Conservation (phyloP, 2,113 vertebrate genomes). For the Gadus macrocephalus region DNA sequence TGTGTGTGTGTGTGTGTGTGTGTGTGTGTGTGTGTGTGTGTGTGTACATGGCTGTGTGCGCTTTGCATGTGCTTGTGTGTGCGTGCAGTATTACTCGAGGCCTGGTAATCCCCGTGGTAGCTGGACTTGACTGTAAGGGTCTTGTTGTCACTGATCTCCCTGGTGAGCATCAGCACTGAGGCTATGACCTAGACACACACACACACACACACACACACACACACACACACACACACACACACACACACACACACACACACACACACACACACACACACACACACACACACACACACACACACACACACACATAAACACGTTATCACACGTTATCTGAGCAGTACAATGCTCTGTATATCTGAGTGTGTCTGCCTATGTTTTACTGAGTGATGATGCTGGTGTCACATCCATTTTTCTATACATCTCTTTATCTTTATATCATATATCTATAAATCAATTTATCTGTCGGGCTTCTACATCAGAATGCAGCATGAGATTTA, state of each 20-base stretch:
- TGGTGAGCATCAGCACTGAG: slow-evolving; percentile 90
- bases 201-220: background rate
- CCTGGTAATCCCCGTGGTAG: slow-evolving; percentile 86
- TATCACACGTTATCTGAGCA: too few relatives aligned
- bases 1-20: too few relatives aligned
- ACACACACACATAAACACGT: too few relatives aligned
- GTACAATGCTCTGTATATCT: too few relatives aligned
- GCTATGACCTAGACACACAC: slow-evolving; percentile 75
- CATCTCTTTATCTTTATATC: background rate
- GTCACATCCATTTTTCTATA: too few relatives aligned
- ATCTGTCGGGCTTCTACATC: background rate
- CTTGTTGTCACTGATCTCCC: slow-evolving; percentile 91
- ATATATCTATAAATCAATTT: background rate
- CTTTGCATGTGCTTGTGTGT: slow-evolving; percentile 2
- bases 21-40: too few relatives aligned
- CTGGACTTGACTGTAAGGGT: slow-evolving; percentile 89
- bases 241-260: too few relatives aligned
- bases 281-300: too few relatives aligned
- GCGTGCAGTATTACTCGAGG: slow-evolving; percentile 70
- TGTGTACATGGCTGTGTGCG: background rate
- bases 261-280: too few relatives aligned
- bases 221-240: too few relatives aligned
- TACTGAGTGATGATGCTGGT: too few relatives aligned
- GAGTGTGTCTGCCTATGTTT: too few relatives aligned
- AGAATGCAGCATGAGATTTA: background rate